Conservation (phyloP, 2,888 invertebrate species). For the Selenia dentaria region DNA sequence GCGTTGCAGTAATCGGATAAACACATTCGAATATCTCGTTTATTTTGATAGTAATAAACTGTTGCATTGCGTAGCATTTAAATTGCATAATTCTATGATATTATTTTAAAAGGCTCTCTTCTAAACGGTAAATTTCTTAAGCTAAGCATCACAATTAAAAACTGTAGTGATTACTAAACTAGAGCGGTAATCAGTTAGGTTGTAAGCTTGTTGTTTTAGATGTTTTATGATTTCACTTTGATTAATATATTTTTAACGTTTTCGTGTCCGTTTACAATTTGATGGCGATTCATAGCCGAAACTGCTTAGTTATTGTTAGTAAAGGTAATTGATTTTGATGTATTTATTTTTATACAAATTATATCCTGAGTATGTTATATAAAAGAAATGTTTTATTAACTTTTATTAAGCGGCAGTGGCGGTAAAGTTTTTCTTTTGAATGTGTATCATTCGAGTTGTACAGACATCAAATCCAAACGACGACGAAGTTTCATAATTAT, state of each 20-base stretch:
- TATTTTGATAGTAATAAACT: conserved; percentile 26
- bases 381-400: too few relatives aligned
- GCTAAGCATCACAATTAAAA: conserved; percentile 28
- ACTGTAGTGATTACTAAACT: conserved; percentile 2
- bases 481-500: too few relatives aligned
- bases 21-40: too few relatives aligned
- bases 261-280: neutral
- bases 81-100: conserved; percentile 38
- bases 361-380: too few relatives aligned
- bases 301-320: neutral
- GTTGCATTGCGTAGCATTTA: conserved; percentile 52
- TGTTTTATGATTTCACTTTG: too few relatives aligned
- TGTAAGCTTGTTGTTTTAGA: conserved; percentile 17
- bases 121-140: conserved; percentile 4
- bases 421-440: too few relatives aligned
- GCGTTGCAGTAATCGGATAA: neutral
- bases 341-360: neutral
- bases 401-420: too few relatives aligned
- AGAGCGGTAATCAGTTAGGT: conserved; percentile 25
- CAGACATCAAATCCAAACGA: too few relatives aligned
- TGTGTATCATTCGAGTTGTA: too few relatives aligned
- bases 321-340: neutral
- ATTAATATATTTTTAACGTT: too few relatives aligned
- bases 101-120: conserved; percentile 26
- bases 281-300: neutral